Conservation (phyloP, 1,140 invertebrate species). For the Hylyphantes graminicola region DNA sequence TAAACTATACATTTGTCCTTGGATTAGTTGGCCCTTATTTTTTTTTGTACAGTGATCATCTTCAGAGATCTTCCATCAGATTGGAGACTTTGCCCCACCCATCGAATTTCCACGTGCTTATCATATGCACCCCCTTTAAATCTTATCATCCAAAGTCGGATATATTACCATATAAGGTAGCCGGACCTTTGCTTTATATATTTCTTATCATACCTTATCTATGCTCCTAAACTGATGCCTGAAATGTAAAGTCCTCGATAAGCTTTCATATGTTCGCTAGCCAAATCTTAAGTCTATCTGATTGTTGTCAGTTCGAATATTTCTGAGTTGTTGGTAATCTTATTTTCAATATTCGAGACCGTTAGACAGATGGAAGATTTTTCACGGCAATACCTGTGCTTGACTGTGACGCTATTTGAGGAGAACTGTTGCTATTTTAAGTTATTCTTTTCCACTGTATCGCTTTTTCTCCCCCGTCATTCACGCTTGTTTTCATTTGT, state of each 20-base stretch:
- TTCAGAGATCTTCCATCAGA: neutral
- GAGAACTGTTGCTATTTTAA: too few species aligned
- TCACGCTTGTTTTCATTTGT: too few species aligned
- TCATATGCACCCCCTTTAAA: neutral
- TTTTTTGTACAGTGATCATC: neutral
- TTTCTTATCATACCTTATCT: slow-evolving; percentile 16
- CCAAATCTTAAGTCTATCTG: slow-evolving; percentile 35
- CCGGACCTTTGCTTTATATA: slow-evolving; percentile 26
- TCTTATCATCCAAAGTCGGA: slow-evolving; percentile 5
- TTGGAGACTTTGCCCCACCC: slow-evolving; percentile 32
- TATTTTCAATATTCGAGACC: neutral
- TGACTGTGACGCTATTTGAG: too few species aligned
- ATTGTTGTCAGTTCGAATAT: slow-evolving; percentile 24
- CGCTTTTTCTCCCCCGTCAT: too few species aligned
- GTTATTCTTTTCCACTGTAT: too few species aligned
- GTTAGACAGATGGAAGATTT: neutral
- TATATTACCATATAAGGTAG: slow-evolving; percentile 33
- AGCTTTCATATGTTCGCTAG: slow-evolving; percentile 27
- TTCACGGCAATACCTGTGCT: too few species aligned
- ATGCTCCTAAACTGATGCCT: slow-evolving; percentile 43
- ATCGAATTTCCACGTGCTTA: slow-evolving; percentile 24
- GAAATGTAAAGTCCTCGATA: slow-evolving; percentile 37
- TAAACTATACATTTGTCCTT: too few species aligned
- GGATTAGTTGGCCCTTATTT: too few species aligned
- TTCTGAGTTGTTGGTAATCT: neutral